A percentile compares a stretch with the other conserved stretches of the same genome.
These are phyloP conservation scores for Lagodon rhomboides DNA, from an alignment of 2,797 vertebrate genomes.

Conservation along the genomic window DNA sequence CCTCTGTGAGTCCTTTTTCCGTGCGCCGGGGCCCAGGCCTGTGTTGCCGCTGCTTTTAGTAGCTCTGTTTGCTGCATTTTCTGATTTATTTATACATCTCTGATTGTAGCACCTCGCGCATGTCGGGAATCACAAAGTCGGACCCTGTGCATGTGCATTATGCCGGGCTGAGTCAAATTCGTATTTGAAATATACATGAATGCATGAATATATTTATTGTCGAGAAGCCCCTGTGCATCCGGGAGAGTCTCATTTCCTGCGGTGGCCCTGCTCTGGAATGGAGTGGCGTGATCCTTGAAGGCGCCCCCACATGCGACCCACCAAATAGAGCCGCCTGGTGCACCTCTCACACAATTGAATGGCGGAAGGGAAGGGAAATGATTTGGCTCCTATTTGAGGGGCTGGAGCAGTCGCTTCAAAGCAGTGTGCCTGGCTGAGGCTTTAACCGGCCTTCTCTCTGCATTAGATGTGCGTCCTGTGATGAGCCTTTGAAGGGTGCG, in stretches of 20 bases:
- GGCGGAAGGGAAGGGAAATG: slow-evolving; percentile 73
- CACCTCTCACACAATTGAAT: slow-evolving; percentile 65
- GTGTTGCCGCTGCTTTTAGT: slow-evolving; percentile 65
- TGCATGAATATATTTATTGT: slow-evolving; percentile 78
- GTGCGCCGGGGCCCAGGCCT: slow-evolving; percentile 15
- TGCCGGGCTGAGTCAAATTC: slow-evolving; percentile 65
- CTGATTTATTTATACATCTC: slow-evolving; percentile 81
- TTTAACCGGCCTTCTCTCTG: slow-evolving; percentile 80
- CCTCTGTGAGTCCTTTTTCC: slow-evolving; percentile 59
- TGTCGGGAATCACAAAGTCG: slow-evolving; percentile 59
- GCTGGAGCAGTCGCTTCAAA: slow-evolving; percentile 78
- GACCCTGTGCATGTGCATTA: slow-evolving; percentile 69
- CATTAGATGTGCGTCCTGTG: slow-evolving; percentile 82
- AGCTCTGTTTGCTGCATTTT: slow-evolving; percentile 70
- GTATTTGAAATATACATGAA: slow-evolving; percentile 79
- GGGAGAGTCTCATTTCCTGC: slow-evolving; percentile 74
- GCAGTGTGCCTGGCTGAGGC: slow-evolving; percentile 66
- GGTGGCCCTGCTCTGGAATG: slow-evolving; percentile 66
- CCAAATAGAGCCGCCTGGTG: slow-evolving; percentile 66
- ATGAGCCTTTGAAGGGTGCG: slow-evolving; percentile 83
- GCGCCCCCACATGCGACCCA: slow-evolving; percentile 67
- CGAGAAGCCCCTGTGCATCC: slow-evolving; percentile 51
- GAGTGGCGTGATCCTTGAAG: slow-evolving; percentile 77
- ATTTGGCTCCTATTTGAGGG: slow-evolving; percentile 72
- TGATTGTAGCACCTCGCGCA: slow-evolving; percentile 73